These are phyloP conservation scores for Heliocidaris erythrogramma DNA, from an alignment of 35 echinoderm and acorn worm species.

Conservation along the genomic window DNA sequence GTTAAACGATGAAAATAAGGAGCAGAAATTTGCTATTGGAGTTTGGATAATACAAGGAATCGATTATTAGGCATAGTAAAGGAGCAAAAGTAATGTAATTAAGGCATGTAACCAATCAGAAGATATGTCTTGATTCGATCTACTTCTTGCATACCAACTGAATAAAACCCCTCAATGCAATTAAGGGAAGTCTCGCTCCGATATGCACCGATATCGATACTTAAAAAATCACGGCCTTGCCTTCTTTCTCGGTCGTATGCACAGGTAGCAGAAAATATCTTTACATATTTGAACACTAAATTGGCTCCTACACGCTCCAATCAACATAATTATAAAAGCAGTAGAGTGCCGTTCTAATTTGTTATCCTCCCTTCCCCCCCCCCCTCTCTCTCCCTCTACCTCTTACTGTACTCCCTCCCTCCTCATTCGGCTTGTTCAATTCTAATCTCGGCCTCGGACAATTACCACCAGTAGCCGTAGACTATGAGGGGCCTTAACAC, in stretches of 20 bases:
- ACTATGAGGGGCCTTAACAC: constrained; percentile 16
- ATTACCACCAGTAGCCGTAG: background rate
- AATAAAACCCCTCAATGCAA: constrained; percentile 9
- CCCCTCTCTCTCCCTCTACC: background rate
- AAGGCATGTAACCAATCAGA: constrained; percentile 19
- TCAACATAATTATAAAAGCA: constrained; percentile 29
- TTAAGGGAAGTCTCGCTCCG: constrained; percentile 5
- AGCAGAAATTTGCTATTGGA: background rate
- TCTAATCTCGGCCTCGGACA: constrained; percentile 36
- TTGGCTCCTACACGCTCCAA: constrained; percentile 30
- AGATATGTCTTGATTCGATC: constrained; percentile 41
- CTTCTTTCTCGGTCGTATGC: background rate
- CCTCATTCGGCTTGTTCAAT: constrained; percentile 32
- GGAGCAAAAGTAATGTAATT: background rate
- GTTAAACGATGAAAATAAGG: background rate
- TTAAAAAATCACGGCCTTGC: background rate
- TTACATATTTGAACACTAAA: constrained; percentile 49
- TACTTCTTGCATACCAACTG: background rate
- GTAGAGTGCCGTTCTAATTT: constrained; percentile 34
- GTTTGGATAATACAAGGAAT: constrained; percentile 2
- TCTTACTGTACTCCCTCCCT: background rate
- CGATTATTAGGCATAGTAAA: background rate
- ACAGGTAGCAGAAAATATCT: constrained; percentile 49
- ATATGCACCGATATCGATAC: constrained; percentile 8
- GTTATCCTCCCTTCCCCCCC: background rate